Base-by-base conservation (phyloP, 2,113 vertebrate genomes). In the Acanthochromis polyacanthus region DNA sequence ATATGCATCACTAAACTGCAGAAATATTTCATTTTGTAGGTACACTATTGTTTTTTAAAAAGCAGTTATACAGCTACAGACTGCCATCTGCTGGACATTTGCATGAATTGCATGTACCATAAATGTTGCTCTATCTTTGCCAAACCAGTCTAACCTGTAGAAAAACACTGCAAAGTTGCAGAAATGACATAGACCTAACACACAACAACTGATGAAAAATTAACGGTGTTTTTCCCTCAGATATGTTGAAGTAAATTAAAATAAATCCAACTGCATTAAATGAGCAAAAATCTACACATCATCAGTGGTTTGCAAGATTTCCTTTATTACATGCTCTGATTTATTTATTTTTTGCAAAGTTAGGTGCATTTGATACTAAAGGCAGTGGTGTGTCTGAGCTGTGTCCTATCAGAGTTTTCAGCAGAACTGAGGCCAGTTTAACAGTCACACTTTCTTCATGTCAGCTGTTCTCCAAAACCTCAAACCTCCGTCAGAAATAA, bases 11-110 rank as follows among this genome's bases (percentile, higher is more conserved):
- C 32, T 2, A 57, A 62, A 40, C 22, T 43, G 40, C 5, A 5
- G 20, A 38, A 48, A 43, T 3, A 15, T 15, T 43, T 43, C 14
- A 43, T 6, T 25, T 14, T 43, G 40, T 43, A 43, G 3, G 7
- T 2, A 12, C 40, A 43, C 7, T 15, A 14, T 15, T 43, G 40
- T 14, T 14, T 8, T 15, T 43, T 14, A 43, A 43, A 14, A 43
- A 16, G 20, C 38, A 16, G 36, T 25, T 23, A 20, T 6, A 51
- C 4, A 48, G 23, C 1, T 5, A 22, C 32, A 85, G 0, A 59
- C 55, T 32, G 85, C 81, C 87, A 88, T 59, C 91, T 89, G 67
- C 56, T 87, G 85, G 82, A 82, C 68, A 58, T 2, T 59, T 52
- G 1, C n/a, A 20, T 7, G 43, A 14, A 78, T 61, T 30, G 40